phyloP scores from a whole-genome alignment of 1,140 invertebrate species.

The Anoplolepis gracilipes region DNA sequence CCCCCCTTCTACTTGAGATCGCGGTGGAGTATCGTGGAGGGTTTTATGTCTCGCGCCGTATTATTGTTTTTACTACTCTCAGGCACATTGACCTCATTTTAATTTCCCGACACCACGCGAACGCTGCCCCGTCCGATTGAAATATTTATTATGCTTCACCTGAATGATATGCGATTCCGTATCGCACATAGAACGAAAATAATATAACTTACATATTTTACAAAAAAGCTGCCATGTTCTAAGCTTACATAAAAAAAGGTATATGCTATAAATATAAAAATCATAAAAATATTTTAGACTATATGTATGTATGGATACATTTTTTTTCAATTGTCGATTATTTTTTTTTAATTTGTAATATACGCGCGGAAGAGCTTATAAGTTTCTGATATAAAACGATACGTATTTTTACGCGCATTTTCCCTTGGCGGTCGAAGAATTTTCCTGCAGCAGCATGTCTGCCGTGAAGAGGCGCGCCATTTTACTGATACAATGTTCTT shows the following conservation, averaged over 20 bases:
- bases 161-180: not conserved
- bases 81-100: conserved; percentile 59
- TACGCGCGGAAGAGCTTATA: not conserved
- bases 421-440: conserved; percentile 23
- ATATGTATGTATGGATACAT: not conserved
- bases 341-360: conserved; percentile 2
- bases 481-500: conserved; percentile 70
- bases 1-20: conserved; percentile 51
- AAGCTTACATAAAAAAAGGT: not conserved
- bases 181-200: not conserved
- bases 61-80: conserved; percentile 61
- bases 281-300: not conserved
- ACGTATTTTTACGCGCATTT: conserved; percentile 13
- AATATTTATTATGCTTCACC: not conserved
- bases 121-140: not conserved
- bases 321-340: not conserved
- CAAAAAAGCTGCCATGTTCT: not conserved
- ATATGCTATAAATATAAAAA: no score
- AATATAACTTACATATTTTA: not conserved
- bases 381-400: not conserved
- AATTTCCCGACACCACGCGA: conserved; percentile 35
- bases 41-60: conserved; percentile 65
- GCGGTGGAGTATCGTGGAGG: conserved; percentile 70
- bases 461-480: conserved; percentile 68
- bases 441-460: conserved; percentile 41